Evolutionary conservation across 1,140 invertebrate species (phyloP), one percentile per base, ranked within the genome.

Genomic region (Zeugodacus cucurbitae): DNA sequence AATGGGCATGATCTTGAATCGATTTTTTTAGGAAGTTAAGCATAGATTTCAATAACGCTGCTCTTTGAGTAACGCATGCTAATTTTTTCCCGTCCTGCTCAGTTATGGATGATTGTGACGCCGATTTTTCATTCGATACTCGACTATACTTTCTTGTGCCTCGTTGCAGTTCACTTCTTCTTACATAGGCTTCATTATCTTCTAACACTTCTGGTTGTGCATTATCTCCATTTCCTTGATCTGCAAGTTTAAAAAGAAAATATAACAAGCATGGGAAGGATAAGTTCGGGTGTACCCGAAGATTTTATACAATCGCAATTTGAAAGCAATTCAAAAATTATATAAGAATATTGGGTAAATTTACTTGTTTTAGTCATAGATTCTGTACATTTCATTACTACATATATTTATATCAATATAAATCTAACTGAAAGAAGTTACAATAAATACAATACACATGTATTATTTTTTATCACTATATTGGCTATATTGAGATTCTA

Each of bases 1-100:
- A 95, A 93, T 98, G 97, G 0, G 96, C 95, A 5, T 96, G 94
- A 93, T 97, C 96, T 93, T 97, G 95, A 89, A 97, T 96, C 14
- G 97, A 97, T 94, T 98, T 98, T 92, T 98, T 98, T 57, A 98
- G 91, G 90, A 98, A 98, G 91, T 98, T 98, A 8, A 98, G 93
- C 96, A 98, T 97, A 0, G 97, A 98, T 92, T 98, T 98, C 0
- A 98, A 93, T 3, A 98, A 93, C 8, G 97, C 97, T 1, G 97
- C 97, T 89, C 97, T 94, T 93, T 98, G 97, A 1, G 97, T 97
- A 85, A 98, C 95, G 93, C 97, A 98, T 29, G 91, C 91, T 5
- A 92, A 89, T 48, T 92, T 92, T 90, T 92, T 92, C 0, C 41
- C 74, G 10, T 82, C 74, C 37, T 48, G 41, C 7, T 82, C 74